Base-by-base conservation (phyloP, 2,113 vertebrate genomes). In the Vimba vimba region DNA sequence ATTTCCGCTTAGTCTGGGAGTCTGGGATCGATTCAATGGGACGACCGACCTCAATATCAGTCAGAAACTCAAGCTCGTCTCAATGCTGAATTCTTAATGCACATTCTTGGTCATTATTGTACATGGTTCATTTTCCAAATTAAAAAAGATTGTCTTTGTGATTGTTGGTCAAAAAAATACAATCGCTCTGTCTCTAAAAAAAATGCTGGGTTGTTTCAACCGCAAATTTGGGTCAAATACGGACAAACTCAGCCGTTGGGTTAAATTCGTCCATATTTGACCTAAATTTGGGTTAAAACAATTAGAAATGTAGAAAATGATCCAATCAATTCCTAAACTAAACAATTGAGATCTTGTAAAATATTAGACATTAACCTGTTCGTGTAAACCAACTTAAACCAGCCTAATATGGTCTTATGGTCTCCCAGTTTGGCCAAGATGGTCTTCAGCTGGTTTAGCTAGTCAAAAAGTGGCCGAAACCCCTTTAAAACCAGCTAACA, bases 41-140 rank as follows among this genome's bases (percentile, higher is more conserved):
- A 57, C 2, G 5, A 23, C 12, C 43, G 21, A 79, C 55, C 55
- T 79, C 50, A 36, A n/a, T 36, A 36, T 75, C 73, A 75, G 73
- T 75, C 73, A 75, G 73, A 50, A 75, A 75, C 73, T 75, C 43
- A 50, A 75, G 43, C 21, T 6, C 4, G 23, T 74, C 39, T 74
- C 39, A 45, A 15, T 74, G 39, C 39, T 47, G 4, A 36, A 5
- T n/a, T 73, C 36, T 50, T 39, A 23, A 39, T 2, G 39, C 23
- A 45, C 69, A 43, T 13, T 47, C 21, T 25, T 25, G 23, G 71
- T 25, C 6, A 33, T 33, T 75, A 8, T 39, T 39, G 36, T 23
- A 10, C 43, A 50, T 3, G 23, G 13, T 75, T 47, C 13, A 8
- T 27, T 50, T n/a, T 75, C 13, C n/a, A 75, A 50, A 47, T 25